Percentiles rank a stretch among this genome's conserved stretches.
Evolutionary conservation across 1,140 invertebrate species (phyloP).

Genomic region (Neodiprion virginianus): DNA sequence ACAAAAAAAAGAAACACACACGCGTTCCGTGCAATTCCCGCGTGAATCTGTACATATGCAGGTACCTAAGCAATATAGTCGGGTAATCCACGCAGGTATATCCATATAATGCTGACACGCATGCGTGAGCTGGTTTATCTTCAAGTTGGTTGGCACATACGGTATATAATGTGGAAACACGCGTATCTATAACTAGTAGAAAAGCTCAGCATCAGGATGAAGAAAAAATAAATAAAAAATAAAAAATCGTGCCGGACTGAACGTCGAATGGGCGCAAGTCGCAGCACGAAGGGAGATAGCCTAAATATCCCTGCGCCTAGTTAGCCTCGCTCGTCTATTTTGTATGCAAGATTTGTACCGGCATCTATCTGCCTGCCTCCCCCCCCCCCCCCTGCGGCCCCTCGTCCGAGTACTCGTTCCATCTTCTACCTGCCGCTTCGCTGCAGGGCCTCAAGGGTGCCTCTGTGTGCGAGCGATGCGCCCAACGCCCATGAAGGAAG

Average conservation of each 20-base stretch:
- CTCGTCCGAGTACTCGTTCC: slow-evolving; percentile 27
- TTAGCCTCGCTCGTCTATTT: slow-evolving; percentile 38
- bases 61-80: slow-evolving; percentile 36
- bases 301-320: slow-evolving; percentile 41
- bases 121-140: slow-evolving; percentile 31
- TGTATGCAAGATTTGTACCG: slow-evolving; percentile 43
- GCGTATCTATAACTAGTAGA: background rate
- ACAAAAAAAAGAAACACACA: background rate
- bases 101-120: slow-evolving; percentile 36
- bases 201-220: background rate
- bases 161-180: slow-evolving; percentile 33
- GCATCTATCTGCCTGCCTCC: slow-evolving; percentile 30
- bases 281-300: slow-evolving; percentile 33
- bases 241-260: slow-evolving; percentile 30
- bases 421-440: slow-evolving; percentile 23
- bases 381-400: slow-evolving; percentile 31
- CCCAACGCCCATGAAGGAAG: background rate
- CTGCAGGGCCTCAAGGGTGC: background rate
- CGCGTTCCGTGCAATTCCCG: slow-evolving; percentile 26
- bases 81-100: slow-evolving; percentile 40
- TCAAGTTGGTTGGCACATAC: slow-evolving; percentile 36
- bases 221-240: slow-evolving; percentile 9
- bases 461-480: background rate
- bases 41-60: slow-evolving; percentile 34
- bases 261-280: slow-evolving; percentile 18